These are phyloP conservation scores for Adelognathus sp. DNA, from an alignment of 2,888 invertebrate genomes.

Conservation along the genomic window DNA sequence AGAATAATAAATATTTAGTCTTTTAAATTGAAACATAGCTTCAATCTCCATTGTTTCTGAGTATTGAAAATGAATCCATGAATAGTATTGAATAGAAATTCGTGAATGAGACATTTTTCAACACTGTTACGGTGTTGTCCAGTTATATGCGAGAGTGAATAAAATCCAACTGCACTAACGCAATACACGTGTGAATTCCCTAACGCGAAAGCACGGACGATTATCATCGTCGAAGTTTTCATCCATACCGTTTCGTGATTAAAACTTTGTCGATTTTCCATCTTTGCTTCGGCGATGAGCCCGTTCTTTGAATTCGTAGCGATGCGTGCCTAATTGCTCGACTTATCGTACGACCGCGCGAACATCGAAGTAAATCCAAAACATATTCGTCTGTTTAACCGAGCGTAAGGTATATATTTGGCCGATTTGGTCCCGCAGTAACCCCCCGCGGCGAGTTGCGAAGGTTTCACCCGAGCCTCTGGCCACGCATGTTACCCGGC, in stretches of 20 bases:
- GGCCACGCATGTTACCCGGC: constrained; percentile 4
- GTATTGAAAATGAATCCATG: too few species aligned
- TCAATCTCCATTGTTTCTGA: too few species aligned
- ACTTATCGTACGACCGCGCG: constrained; percentile 66
- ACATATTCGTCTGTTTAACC: constrained; percentile 79
- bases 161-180: too few species aligned
- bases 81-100: too few species aligned
- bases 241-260: neutral
- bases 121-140: too few species aligned
- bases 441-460: constrained; percentile 41
- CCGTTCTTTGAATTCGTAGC: neutral
- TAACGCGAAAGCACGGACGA: too few species aligned
- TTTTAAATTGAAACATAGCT: too few species aligned
- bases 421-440: constrained; percentile 73
- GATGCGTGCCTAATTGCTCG: constrained; percentile 67
- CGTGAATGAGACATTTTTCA: too few species aligned
- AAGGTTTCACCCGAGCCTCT: constrained; percentile 37
- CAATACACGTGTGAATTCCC: too few species aligned
- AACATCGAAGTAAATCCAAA: constrained; percentile 76
- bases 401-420: constrained; percentile 79
- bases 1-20: too few species aligned
- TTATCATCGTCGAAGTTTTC: too few species aligned
- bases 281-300: neutral
- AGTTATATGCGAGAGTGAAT: too few species aligned
- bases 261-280: neutral